Percentiles rank a stretch among this genome's conserved stretches.
These are phyloP conservation scores for Prosapia bicincta DNA, from an alignment of 2,888 invertebrate genomes.

Conservation along the genomic window DNA sequence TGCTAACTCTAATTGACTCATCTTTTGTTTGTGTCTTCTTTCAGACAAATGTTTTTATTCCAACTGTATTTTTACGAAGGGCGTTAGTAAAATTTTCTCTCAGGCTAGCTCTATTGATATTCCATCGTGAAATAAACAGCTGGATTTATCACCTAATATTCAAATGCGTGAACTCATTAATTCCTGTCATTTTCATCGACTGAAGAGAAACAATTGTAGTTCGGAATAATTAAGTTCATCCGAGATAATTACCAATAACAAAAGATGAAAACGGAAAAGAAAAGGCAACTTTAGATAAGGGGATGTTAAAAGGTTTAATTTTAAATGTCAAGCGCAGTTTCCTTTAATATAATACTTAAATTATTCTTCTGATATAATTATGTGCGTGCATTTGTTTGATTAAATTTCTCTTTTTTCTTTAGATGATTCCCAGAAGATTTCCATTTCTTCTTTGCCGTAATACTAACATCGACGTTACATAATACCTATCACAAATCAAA, in stretches of 20 bases:
- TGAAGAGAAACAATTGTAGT: not conserved
- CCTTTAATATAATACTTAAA: too few species aligned
- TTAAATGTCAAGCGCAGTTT: not conserved
- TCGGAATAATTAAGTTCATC: not conserved
- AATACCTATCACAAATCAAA: too few species aligned
- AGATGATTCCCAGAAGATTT: too few species aligned
- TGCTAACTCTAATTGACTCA: constrained; percentile 37
- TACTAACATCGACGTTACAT: too few species aligned
- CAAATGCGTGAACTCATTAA: not conserved
- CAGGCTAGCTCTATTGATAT: not conserved
- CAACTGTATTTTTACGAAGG: not conserved
- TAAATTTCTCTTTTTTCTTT: too few species aligned
- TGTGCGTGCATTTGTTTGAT: too few species aligned
- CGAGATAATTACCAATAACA: not conserved
- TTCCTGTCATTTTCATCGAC: not conserved
- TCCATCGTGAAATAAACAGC: not conserved
- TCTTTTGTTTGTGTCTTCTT: constrained; percentile 26
- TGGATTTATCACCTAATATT: not conserved
- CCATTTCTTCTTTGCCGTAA: too few species aligned
- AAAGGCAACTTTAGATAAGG: not conserved
- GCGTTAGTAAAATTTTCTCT: not conserved
- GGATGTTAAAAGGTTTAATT: not conserved
- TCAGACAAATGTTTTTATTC: not conserved
- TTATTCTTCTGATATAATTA: too few species aligned
- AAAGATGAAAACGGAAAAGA: not conserved